A percentile compares a stretch with the other conserved stretches of the same genome.
Evolutionary conservation across 2,113 vertebrate genomes (phyloP).

Genomic region (Crotophaga sulcirostris): DNA sequence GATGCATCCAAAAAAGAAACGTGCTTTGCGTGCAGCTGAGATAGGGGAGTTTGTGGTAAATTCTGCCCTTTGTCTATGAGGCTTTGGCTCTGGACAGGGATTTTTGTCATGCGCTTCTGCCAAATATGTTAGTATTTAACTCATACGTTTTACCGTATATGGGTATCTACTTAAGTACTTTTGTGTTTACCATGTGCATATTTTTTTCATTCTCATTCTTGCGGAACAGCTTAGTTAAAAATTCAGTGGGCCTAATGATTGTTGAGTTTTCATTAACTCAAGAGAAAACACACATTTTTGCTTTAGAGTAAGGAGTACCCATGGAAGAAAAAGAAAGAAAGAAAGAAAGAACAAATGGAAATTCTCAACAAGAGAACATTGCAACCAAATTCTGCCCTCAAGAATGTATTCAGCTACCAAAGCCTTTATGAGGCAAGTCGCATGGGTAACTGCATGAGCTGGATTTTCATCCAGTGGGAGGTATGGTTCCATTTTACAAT

Average conservation of each 20-base stretch:
- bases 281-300: neutral
- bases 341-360: neutral
- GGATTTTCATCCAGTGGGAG: neutral
- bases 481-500: neutral
- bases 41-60: constrained; percentile 37
- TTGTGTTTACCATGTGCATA: neutral
- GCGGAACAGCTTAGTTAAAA: constrained; percentile 3
- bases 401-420: neutral
- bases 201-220: constrained; percentile 5
- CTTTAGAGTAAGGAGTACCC: neutral
- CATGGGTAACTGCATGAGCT: neutral
- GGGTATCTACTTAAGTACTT: constrained; percentile 41
- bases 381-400: neutral
- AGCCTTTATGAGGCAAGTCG: neutral
- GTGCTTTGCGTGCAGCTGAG: constrained; percentile 34
- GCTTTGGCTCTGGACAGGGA: constrained; percentile 55
- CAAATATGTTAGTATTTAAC: constrained; percentile 57
- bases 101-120: constrained; percentile 55
- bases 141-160: constrained; percentile 45
- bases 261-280: neutral
- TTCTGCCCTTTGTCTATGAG: constrained; percentile 55
- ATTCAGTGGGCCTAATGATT: neutral
- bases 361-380: neutral
- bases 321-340: neutral
- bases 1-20: constrained; percentile 34